Conservation (phyloP, 2,888 invertebrate genomes). For the Sturmia bella region DNA sequence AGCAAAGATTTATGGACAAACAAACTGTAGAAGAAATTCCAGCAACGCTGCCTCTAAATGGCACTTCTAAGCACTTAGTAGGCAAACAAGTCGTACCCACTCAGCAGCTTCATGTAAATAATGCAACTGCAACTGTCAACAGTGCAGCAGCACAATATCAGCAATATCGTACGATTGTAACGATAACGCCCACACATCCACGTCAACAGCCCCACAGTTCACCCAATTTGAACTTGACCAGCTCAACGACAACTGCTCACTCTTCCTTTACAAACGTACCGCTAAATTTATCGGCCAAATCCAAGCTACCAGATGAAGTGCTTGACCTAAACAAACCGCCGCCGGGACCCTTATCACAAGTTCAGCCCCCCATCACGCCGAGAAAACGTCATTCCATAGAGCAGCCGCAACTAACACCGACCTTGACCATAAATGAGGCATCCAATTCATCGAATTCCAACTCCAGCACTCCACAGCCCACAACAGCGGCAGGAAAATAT, state of each 20-base stretch:
- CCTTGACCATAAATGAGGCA: conserved; percentile 54
- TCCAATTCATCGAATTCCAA: conserved; percentile 69
- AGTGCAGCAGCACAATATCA: conserved; percentile 36
- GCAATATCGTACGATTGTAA: conserved; percentile 52
- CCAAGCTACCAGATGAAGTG: conserved; percentile 44
- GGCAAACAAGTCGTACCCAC: conserved; percentile 36
- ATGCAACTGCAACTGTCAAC: conserved; percentile 1
- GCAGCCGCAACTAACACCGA: conserved; percentile 44
- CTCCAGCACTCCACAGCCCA: conserved; percentile 46
- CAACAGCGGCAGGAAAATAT: conserved; percentile 60
- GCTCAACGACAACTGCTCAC: conserved; percentile 10
- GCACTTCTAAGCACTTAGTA: conserved; percentile 73
- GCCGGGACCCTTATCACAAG: conserved; percentile 77
- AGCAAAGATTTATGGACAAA: conserved; percentile 68
- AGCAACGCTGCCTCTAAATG: conserved; percentile 71
- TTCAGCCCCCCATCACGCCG: conserved; percentile 63
- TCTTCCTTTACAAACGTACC: conserved; percentile 66
- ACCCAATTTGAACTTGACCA: conserved; percentile 2
- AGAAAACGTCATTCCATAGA: conserved; percentile 75
- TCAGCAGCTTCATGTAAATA: conserved; percentile 14
- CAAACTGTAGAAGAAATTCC: conserved; percentile 57
- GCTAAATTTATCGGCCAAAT: conserved; percentile 67
- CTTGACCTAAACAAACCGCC: conserved; percentile 74
- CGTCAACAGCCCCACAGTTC: conserved; percentile 24
- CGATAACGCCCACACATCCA: conserved; percentile 48